Conservation (phyloP, 2,888 invertebrate species). For the Heteromyza rotundicornis region DNA sequence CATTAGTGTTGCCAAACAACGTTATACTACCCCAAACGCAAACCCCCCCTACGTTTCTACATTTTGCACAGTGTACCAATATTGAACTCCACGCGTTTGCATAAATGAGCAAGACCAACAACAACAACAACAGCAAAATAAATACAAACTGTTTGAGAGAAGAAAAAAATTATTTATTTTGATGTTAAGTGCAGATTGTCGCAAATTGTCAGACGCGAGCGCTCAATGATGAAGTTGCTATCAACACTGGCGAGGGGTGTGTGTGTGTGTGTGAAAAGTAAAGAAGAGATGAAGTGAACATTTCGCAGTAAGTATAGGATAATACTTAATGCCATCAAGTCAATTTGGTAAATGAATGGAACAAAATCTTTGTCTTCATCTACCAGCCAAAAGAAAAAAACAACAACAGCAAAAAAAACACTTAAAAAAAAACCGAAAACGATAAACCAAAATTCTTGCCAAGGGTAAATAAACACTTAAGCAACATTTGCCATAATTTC, state of each 20-base stretch:
- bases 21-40: no score
- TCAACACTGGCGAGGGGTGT: no score
- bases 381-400: background rate
- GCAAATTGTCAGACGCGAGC: conserved; percentile 16
- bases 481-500: background rate
- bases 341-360: conserved; percentile 23
- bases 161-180: background rate
- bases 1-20: no score
- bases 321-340: conserved; percentile 23
- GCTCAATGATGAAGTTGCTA: background rate
- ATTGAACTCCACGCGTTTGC: no score
- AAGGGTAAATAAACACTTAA: background rate
- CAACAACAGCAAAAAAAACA: background rate
- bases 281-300: no score
- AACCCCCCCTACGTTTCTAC: no score
- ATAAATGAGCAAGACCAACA: no score
- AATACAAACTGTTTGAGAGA: no score
- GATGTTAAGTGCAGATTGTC: conserved; percentile 21
- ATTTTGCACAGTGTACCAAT: no score
- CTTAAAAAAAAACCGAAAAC: background rate
- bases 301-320: background rate
- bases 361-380: no score
- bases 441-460: background rate
- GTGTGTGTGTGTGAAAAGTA: no score
- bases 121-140: no score